Evolutionary conservation across 2,888 invertebrate species (phyloP).

Genomic region (Oxycera nigricornis): DNA sequence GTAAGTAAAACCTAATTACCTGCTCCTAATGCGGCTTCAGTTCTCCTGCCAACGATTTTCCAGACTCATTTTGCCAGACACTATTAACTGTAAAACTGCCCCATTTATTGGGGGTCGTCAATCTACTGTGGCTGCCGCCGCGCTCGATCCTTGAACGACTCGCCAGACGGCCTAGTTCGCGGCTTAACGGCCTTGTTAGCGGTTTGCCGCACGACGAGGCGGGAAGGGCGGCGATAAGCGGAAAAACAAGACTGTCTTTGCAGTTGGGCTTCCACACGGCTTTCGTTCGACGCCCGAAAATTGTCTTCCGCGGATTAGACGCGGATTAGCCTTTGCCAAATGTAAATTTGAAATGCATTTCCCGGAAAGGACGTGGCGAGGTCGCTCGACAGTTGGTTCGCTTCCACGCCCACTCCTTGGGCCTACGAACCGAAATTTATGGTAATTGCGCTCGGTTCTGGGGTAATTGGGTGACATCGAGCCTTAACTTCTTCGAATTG

Average conservation of each 20-base stretch:
- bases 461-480: neutral
- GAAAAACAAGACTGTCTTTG: neutral
- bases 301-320: conserved; percentile 17
- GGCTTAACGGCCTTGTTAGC: neutral
- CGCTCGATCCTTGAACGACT: neutral
- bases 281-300: conserved; percentile 14
- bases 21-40: neutral
- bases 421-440: neutral
- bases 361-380: neutral
- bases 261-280: neutral
- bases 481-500: neutral
- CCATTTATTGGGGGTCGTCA: neutral
- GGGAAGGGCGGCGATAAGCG: neutral
- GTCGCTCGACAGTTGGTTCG: neutral
- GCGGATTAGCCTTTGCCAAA: neutral
- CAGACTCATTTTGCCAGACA: neutral
- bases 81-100: neutral
- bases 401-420: neutral
- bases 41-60: neutral
- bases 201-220: neutral
- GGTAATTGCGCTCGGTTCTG: neutral
- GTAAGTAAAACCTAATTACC: neutral
- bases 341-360: conserved; percentile 13
- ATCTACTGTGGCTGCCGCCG: neutral
- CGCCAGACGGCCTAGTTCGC: neutral